Evolutionary conservation across 2,797 vertebrate genomes (phyloP), one percentile per base, ranked within the genome.

Genomic region (Eulemur rubriventer): DNA sequence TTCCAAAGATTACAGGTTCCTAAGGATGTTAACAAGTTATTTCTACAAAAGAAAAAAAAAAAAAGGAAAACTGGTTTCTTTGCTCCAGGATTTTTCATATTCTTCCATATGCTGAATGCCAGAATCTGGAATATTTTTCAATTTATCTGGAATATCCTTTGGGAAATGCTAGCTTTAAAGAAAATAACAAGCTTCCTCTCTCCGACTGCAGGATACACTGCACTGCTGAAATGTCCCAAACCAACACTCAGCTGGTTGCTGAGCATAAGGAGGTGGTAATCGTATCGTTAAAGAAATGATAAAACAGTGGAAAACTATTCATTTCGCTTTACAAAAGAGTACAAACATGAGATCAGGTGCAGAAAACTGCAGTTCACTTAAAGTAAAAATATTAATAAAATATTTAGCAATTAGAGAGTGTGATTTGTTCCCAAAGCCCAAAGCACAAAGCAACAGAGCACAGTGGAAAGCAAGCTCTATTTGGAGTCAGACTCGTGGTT

Each of bases 161-260:
- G 65, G 69, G 16, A 81, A 85, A 55, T n/a, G 22, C n/a, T 78
- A 84, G 35, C 70, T 93, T 93, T 83, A 89, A 82, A 94, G 59
- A 92, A 95, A 87, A 48, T 18, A 91, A 94, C 89, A 86, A 22
- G 17, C 59, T 7, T 14, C 28, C 90, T 75, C 28, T 48, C 5
- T 72, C 16, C 94, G 95, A 75, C 35, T 26, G 35, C 22, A 46
- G 91, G 91, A 6, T 67, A 50, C 20, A 33, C 1, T 18, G 24
- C 4, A 9, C 41, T 16, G 92, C 50, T 91, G 63, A 75, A 96
- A 78, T 30, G 82, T n/a, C 75, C 46, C 30, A 26, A 93, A 24
- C 50, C 20, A n/a, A 59, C 26, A 61, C 20, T 84, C 63, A 73
- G 26, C 38, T 83, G 26, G 46, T 76, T 17, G 67, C 6, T 70